These are phyloP conservation scores for Eclectus roratus DNA, from an alignment of 2,113 vertebrate species.

Conservation along the genomic window DNA sequence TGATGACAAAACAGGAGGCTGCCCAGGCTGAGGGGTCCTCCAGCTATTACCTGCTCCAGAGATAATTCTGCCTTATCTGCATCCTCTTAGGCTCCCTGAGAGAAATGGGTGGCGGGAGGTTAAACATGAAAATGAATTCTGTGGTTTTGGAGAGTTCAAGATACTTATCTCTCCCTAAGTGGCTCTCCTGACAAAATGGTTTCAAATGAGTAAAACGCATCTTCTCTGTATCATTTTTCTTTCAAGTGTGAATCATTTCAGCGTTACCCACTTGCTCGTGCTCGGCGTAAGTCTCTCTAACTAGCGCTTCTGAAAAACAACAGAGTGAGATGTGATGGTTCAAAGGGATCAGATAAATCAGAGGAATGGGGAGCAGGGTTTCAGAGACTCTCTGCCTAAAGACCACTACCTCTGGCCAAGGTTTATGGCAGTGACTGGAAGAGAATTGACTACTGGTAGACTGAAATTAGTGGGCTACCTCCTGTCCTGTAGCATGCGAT, in stretches of 20 bases:
- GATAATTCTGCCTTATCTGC: slow-evolving; percentile 60
- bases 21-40: slow-evolving; percentile 2
- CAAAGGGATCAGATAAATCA: not conserved
- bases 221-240: slow-evolving; percentile 32
- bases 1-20: not conserved
- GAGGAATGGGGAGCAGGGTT: not conserved
- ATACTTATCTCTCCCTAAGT: slow-evolving; percentile 64
- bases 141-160: slow-evolving; percentile 61
- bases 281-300: not conserved
- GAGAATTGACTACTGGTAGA: not conserved
- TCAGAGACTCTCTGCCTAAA: not conserved
- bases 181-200: slow-evolving; percentile 57
- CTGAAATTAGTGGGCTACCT: not conserved
- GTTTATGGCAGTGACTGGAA: not conserved
- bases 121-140: slow-evolving; percentile 64
- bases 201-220: slow-evolving; percentile 48
- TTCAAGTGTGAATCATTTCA: slow-evolving; percentile 49
- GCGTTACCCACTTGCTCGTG: not conserved
- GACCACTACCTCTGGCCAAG: not conserved
- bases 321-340: accelerated
- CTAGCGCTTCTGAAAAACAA: not conserved
- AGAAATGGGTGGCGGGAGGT: slow-evolving; percentile 19
- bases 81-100: slow-evolving; percentile 44
- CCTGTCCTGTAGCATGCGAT: not conserved
- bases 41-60: slow-evolving; percentile 33